Conservation (phyloP, 2,797 vertebrate genomes). For the Neolamprologus multifasciatus region DNA sequence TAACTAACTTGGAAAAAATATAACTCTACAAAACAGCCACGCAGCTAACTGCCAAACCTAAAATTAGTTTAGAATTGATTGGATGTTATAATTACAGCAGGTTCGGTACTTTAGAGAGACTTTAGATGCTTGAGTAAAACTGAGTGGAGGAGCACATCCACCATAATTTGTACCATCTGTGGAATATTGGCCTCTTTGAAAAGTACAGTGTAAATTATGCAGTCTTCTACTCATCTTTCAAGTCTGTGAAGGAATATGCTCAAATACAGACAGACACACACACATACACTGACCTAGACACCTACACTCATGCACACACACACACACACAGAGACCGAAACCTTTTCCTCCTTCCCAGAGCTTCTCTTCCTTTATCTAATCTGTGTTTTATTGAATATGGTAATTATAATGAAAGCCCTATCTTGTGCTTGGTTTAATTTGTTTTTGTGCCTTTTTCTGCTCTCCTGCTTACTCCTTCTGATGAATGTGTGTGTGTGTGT, state of each 20-base stretch:
- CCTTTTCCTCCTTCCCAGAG: slow-evolving; percentile 40
- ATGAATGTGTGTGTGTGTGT: slow-evolving; percentile 29
- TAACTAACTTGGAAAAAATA: slow-evolving; percentile 22
- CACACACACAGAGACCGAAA: neutral
- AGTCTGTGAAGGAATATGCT: slow-evolving; percentile 38
- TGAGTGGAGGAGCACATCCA: slow-evolving; percentile 14
- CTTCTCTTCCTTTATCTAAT: slow-evolving; percentile 65
- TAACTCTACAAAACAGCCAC: neutral
- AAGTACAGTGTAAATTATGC: slow-evolving; percentile 47
- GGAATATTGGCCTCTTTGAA: slow-evolving; percentile 39
- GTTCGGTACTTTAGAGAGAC: slow-evolving; percentile 33
- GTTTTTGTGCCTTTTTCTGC: slow-evolving; percentile 61
- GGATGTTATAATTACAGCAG: slow-evolving; percentile 44
- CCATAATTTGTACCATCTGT: slow-evolving; percentile 41
- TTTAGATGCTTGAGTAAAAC: slow-evolving; percentile 29
- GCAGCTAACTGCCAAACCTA: slow-evolving; percentile 10
- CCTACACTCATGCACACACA: neutral
- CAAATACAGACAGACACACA: slow-evolving; percentile 6
- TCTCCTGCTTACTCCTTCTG: slow-evolving; percentile 28
- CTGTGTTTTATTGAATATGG: slow-evolving; percentile 72
- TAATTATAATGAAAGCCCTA: slow-evolving; percentile 74
- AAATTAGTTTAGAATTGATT: slow-evolving; percentile 51
- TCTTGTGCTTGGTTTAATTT: slow-evolving; percentile 72
- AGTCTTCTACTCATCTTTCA: slow-evolving; percentile 51
- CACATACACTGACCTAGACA: neutral